Evolutionary conservation across 1,140 invertebrate species (phyloP).

Genomic region (Aphidius gifuensis): DNA sequence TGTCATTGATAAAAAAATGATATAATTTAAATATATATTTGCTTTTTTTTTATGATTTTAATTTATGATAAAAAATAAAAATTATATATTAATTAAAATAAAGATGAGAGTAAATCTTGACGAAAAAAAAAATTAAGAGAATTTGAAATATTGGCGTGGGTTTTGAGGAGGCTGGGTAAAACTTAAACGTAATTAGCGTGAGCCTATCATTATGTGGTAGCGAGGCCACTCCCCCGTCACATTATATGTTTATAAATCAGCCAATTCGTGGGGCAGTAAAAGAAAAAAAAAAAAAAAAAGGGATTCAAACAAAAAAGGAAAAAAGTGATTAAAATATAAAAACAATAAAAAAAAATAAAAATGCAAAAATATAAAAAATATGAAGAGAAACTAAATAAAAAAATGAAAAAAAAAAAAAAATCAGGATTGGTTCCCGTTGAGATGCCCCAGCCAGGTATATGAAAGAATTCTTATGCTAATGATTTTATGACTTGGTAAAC

Average conservation of each 20-base stretch:
- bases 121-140: neutral
- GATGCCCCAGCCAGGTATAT: conserved; percentile 41
- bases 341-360: conserved; percentile 14
- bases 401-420: conserved; percentile 17
- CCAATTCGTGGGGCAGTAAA: conserved; percentile 41
- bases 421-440: conserved; percentile 21
- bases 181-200: conserved; percentile 56
- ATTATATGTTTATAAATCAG: conserved; percentile 60
- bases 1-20: no score
- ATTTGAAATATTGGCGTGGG: conserved; percentile 5
- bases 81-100: no score
- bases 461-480: conserved; percentile 58
- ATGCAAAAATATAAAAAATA: conserved; percentile 6
- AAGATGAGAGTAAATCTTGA: no score
- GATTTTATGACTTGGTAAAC: conserved; percentile 57
- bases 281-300: conserved; percentile 12
- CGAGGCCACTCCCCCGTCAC: conserved; percentile 56
- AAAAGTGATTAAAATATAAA: conserved; percentile 4
- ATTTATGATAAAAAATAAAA: no score
- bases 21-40: no score
- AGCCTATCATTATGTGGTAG: conserved; percentile 58
- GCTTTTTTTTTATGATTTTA: no score
- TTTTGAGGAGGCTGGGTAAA: conserved; percentile 24
- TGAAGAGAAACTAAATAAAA: conserved; percentile 15
- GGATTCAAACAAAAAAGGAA: conserved; percentile 22